Evolutionary conservation across 64 coral and sea anemone genomes (phyloP).

Genomic region (Cladopsammia gracilis): DNA sequence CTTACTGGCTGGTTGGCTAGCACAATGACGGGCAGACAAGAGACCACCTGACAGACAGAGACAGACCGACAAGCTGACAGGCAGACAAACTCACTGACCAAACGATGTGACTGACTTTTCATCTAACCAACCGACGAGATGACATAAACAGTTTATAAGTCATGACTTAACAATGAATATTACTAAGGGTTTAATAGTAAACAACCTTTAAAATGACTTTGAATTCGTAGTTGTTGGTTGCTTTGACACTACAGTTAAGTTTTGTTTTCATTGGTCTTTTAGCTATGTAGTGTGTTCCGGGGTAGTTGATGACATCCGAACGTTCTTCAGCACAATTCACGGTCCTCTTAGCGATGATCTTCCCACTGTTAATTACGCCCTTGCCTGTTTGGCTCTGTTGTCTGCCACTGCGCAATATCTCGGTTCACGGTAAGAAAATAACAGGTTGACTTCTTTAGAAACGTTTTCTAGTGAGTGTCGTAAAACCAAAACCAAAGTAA

Average conservation of each 20-base stretch:
- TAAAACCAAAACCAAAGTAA: too few relatives aligned
- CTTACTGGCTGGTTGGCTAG: not conserved
- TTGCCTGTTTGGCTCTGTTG: constrained; percentile 82
- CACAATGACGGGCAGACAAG: too few relatives aligned
- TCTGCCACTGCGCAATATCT: constrained; percentile 83
- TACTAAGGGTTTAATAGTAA: too few relatives aligned
- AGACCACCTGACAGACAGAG: too few relatives aligned
- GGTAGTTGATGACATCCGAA: constrained; percentile 86
- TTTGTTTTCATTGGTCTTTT: not conserved
- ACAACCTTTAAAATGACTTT: too few relatives aligned
- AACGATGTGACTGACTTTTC: too few relatives aligned
- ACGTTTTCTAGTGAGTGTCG: too few relatives aligned
- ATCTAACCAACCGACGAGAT: too few relatives aligned
- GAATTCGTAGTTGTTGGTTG: too few relatives aligned
- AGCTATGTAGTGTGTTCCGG: constrained; percentile 96
- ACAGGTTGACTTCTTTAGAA: too few relatives aligned
- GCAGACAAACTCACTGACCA: not conserved
- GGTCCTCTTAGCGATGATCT: constrained; percentile 74
- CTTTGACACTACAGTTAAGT: not conserved
- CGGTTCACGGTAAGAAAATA: constrained; percentile 67
- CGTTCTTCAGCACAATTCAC: constrained; percentile 78
- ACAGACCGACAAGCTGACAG: not conserved
- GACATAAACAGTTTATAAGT: too few relatives aligned
- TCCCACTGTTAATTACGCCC: constrained; percentile 61
- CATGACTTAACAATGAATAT: too few relatives aligned